These are phyloP conservation scores for Muraenolepis orangiensis DNA, from an alignment of 2,797 vertebrate genomes.

Conservation along the genomic window DNA sequence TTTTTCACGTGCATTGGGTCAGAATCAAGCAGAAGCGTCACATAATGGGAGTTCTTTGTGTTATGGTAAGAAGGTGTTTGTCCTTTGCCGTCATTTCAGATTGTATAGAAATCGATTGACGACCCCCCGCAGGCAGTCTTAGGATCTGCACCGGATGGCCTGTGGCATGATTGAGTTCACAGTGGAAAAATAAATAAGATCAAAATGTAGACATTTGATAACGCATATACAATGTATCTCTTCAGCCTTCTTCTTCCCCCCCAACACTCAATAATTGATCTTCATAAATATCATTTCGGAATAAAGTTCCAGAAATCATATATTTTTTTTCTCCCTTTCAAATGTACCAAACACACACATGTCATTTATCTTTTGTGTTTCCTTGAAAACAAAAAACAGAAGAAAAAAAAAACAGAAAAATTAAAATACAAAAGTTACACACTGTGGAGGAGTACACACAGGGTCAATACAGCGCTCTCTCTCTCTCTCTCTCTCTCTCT, in stretches of 20 bases:
- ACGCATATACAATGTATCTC: slow-evolving; percentile 60
- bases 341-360: slow-evolving; percentile 2
- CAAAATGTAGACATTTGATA: slow-evolving; percentile 59
- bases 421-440: slow-evolving; percentile 39
- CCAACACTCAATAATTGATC: slow-evolving; percentile 59
- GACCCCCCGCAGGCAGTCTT: slow-evolving; percentile 46
- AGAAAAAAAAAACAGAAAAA: neutral
- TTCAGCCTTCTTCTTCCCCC: slow-evolving; percentile 33
- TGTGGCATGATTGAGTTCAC: slow-evolving; percentile 53
- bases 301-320: slow-evolving; percentile 63
- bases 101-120: slow-evolving; percentile 50
- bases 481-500: too few species aligned
- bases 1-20: slow-evolving; percentile 8
- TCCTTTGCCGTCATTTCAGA: slow-evolving; percentile 41
- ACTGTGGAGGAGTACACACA: slow-evolving; percentile 62
- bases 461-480: slow-evolving; percentile 67
- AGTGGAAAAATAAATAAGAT: slow-evolving; percentile 66
- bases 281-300: slow-evolving; percentile 76
- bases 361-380: neutral
- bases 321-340: slow-evolving; percentile 52
- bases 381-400: neutral
- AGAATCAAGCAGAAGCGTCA: slow-evolving; percentile 28
- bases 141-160: slow-evolving; percentile 47
- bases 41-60: slow-evolving; percentile 14
- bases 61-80: slow-evolving; percentile 27